Percentiles rank a stretch among this genome's conserved stretches.
These are phyloP conservation scores for Triplophysa rosa DNA, from an alignment of 2,113 vertebrate genomes.

Conservation along the genomic window DNA sequence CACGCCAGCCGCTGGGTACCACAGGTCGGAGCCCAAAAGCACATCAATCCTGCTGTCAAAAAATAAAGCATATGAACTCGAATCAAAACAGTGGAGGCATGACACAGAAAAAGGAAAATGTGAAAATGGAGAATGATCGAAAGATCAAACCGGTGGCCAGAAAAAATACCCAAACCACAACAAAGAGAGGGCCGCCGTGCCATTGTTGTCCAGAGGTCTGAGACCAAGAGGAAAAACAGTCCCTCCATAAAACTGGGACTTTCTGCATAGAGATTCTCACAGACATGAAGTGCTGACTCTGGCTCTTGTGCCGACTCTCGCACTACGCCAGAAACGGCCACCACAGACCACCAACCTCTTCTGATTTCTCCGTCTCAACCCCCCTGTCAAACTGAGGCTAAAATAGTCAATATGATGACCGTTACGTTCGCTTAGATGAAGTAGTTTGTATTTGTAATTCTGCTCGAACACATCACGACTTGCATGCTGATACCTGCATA, in stretches of 20 bases:
- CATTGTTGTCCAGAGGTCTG: slow-evolving; percentile 46
- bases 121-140: slow-evolving; percentile 40
- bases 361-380: not conserved
- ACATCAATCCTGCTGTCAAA: slow-evolving; percentile 63
- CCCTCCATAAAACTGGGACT: slow-evolving; percentile 43
- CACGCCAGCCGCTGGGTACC: slow-evolving; percentile 60
- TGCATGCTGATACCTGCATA: slow-evolving; percentile 1
- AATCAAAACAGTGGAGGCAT: slow-evolving; percentile 42
- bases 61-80: slow-evolving; percentile 45
- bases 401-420: slow-evolving; percentile 11
- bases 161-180: slow-evolving; percentile 37
- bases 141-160: slow-evolving; percentile 33
- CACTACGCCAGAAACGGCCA: not conserved
- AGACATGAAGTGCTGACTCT: slow-evolving; percentile 23
- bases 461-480: not conserved
- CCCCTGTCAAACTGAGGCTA: slow-evolving; percentile 7
- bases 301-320: not conserved
- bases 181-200: slow-evolving; percentile 14
- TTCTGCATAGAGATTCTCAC: slow-evolving; percentile 27
- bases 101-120: slow-evolving; percentile 31
- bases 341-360: slow-evolving; percentile 32
- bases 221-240: slow-evolving; percentile 43
- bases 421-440: slow-evolving; percentile 1
- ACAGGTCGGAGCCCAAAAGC: slow-evolving; percentile 63
- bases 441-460: not conserved